Conservation (phyloP, 2,113 vertebrate species). For the Anarrhichthys ocellatus region DNA sequence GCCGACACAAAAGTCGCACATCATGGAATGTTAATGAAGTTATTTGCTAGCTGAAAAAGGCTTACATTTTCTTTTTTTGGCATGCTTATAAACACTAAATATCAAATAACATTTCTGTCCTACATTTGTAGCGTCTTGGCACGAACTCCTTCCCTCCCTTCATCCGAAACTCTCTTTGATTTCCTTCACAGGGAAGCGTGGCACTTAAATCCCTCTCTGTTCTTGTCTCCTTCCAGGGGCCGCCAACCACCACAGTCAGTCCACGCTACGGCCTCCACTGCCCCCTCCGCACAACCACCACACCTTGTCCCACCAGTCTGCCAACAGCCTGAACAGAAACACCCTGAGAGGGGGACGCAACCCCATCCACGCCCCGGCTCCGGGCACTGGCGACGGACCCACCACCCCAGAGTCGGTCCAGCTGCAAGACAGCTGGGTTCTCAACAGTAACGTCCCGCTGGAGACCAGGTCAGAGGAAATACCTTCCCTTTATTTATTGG, state of each 20-base stretch:
- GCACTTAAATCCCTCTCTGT: constrained; percentile 8
- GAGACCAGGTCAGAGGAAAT: constrained; percentile 91
- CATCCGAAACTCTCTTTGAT: constrained; percentile 11
- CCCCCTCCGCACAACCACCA: constrained; percentile 98
- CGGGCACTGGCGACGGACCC: constrained; percentile 92
- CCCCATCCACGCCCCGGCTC: constrained; percentile 91
- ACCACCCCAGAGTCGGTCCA: constrained; percentile 98
- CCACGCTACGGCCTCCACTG: constrained; percentile 94
- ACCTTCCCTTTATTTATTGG: background rate
- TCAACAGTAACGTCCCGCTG: constrained; percentile 97
- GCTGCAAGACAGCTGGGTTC: constrained; percentile 99
- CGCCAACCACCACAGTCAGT: constrained; percentile 96
- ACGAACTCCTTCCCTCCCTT: constrained; percentile 8
- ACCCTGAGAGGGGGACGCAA: constrained; percentile 94
- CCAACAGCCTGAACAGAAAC: constrained; percentile 98
- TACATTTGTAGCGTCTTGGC: constrained; percentile 21
- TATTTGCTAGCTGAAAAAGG: constrained; percentile 34
- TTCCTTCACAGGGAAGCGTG: constrained; percentile 10
- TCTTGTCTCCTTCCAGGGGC: constrained; percentile 84
- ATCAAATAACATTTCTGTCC: constrained; percentile 9
- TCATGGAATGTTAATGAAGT: constrained; percentile 49
- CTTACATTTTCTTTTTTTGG: constrained; percentile 6
- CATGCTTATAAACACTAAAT: constrained; percentile 26
- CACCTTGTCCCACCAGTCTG: constrained; percentile 94
- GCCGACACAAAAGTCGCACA: constrained; percentile 26